phyloP scores from a whole-genome alignment of 2,888 invertebrate species.

The Taenaris catops region DNA sequence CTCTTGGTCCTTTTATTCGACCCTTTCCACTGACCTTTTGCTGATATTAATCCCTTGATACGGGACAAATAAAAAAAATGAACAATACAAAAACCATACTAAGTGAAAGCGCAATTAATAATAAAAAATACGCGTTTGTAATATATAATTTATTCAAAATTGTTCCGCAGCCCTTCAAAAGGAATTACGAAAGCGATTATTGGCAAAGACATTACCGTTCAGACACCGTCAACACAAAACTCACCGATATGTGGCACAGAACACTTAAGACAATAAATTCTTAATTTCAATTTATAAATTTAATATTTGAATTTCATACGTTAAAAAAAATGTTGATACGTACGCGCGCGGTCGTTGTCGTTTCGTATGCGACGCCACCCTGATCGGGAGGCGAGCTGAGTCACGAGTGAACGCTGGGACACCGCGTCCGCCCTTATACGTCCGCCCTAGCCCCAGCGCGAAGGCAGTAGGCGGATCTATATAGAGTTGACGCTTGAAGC shows the following conservation, averaged over 20 bases:
- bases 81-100: too few relatives aligned
- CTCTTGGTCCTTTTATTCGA: too few relatives aligned
- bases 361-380: constrained; percentile 44
- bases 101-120: too few relatives aligned
- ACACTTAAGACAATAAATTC: constrained; percentile 4
- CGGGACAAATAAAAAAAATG: too few relatives aligned
- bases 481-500: too few relatives aligned
- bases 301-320: neutral
- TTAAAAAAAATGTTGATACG: constrained; percentile 39
- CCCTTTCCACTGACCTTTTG: too few relatives aligned
- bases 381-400: constrained; percentile 56
- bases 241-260: constrained; percentile 13
- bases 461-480: constrained; percentile 52
- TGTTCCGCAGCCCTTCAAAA: too few relatives aligned
- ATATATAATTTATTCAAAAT: too few relatives aligned
- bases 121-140: too few relatives aligned
- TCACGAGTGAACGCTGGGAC: constrained; percentile 53
- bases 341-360: constrained; percentile 64
- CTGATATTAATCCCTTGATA: too few relatives aligned
- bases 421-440: constrained; percentile 58
- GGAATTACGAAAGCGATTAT: too few relatives aligned
- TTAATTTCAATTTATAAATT: constrained; percentile 1
- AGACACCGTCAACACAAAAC: constrained; percentile 12
- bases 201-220: neutral
- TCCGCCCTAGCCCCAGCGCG: constrained; percentile 41